Conservation (phyloP, 2,797 vertebrate genomes). For the Pyrocephalus nanus region DNA sequence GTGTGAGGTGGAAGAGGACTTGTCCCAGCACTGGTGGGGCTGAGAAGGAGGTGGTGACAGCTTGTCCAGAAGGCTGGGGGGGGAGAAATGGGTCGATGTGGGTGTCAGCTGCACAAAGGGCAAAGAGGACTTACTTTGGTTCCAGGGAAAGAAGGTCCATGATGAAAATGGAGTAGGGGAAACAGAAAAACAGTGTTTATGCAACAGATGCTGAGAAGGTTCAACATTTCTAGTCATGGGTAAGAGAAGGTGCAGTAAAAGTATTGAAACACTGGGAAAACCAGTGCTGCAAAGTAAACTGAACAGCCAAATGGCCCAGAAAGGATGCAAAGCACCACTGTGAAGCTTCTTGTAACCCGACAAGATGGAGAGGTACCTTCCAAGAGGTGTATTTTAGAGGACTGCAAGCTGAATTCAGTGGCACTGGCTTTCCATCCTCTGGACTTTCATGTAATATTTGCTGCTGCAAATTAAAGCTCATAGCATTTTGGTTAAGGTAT, state of each 20-base stretch:
- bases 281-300: background rate
- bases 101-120: background rate
- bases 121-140: background rate
- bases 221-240: background rate
- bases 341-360: background rate
- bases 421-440: background rate
- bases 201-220: background rate
- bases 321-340: background rate
- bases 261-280: background rate
- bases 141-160: background rate
- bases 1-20: background rate
- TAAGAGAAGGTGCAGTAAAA: background rate
- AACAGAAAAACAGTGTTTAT: background rate
- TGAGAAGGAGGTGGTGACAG: background rate
- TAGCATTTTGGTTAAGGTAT: background rate
- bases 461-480: constrained; percentile 34
- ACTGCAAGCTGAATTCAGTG: background rate
- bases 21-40: background rate
- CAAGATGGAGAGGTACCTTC: background rate
- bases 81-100: background rate
- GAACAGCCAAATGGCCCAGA: background rate
- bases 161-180: background rate
- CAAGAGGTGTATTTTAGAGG: background rate
- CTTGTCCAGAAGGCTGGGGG: background rate
- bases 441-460: background rate